A percentile compares a stretch with the other conserved stretches of the same genome.
Evolutionary conservation across 2,113 vertebrate genomes (phyloP).

Genomic region (Bubo blakistoni): DNA sequence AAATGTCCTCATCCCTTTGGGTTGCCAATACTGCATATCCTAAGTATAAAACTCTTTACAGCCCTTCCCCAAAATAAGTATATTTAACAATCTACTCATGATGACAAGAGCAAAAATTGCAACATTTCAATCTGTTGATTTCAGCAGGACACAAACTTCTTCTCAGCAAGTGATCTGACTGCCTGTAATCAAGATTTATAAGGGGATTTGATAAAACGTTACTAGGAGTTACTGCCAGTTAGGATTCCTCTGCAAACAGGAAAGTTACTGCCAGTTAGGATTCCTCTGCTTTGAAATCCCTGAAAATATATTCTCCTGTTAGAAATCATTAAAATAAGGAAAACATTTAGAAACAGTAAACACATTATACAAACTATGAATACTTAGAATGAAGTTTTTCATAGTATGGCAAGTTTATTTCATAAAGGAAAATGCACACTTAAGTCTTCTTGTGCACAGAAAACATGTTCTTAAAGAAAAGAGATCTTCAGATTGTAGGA

Average conservation of each 20-base stretch:
- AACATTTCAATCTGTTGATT: background rate
- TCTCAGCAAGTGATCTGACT: background rate
- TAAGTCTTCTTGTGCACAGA: background rate
- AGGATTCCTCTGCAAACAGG: background rate
- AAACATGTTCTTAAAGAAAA: background rate
- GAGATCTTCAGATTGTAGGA: background rate
- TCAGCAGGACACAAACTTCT: background rate
- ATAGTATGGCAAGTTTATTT: background rate
- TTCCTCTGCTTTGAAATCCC: background rate
- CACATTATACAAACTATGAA: background rate
- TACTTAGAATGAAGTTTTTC: background rate
- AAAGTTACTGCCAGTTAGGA: background rate
- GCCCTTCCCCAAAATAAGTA: background rate
- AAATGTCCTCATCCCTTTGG: background rate
- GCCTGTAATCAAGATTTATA: background rate
- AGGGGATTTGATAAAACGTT: accelerated
- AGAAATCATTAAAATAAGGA: background rate
- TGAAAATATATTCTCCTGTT: background rate
- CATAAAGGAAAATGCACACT: background rate
- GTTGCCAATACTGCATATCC: background rate
- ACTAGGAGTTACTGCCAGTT: background rate
- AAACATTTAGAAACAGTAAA: background rate
- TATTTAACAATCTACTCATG: background rate
- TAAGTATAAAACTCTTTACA: background rate
- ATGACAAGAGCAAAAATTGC: background rate